Conservation (phyloP, 2,888 invertebrate species). For the Graphium colonna region DNA sequence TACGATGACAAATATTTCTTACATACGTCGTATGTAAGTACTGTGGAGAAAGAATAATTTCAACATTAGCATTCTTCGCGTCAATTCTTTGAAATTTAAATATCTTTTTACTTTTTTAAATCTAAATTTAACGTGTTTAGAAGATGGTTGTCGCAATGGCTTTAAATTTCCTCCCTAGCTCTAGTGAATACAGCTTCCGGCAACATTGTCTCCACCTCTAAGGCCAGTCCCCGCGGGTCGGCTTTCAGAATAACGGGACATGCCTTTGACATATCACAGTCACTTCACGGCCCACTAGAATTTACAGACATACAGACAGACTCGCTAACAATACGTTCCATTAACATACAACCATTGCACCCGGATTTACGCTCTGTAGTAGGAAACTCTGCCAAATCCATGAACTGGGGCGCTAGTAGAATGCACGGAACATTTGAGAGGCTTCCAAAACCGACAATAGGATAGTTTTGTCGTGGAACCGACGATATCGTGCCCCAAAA, state of each 20-base stretch:
- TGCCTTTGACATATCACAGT: background rate
- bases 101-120: no score
- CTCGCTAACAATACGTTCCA: background rate
- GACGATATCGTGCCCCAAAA: background rate
- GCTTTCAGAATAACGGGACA: background rate
- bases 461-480: slow-evolving; percentile 1
- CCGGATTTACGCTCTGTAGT: background rate
- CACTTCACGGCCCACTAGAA: background rate
- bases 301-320: background rate
- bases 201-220: background rate
- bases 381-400: slow-evolving; percentile 1
- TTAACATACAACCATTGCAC: background rate
- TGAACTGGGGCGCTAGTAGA: slow-evolving; percentile 3
- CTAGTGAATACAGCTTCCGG: no score
- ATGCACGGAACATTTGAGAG: slow-evolving; percentile 10
- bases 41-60: no score
- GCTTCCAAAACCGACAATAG: slow-evolving; percentile 5
- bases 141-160: no score
- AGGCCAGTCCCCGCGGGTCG: background rate
- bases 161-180: no score
- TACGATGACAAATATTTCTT: no score
- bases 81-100: no score
- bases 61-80: no score
- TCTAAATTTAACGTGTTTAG: no score
- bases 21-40: no score